Percentiles rank a stretch among this genome's conserved stretches.
Conservation (phyloP, 2,113 vertebrate species). For the Hemicordylus capensis region DNA sequence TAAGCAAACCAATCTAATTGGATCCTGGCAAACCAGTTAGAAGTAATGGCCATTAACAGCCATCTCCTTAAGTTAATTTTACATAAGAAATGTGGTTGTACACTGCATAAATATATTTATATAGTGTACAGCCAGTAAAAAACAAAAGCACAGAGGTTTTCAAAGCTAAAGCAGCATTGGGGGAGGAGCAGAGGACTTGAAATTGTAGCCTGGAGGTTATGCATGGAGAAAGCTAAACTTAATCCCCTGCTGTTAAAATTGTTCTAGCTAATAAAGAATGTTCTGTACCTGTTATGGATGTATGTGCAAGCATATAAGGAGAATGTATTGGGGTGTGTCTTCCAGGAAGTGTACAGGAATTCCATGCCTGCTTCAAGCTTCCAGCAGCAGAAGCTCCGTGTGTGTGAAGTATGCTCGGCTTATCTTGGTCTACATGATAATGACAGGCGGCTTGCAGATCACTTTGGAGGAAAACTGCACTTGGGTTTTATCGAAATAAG, state of each 20-base stretch:
- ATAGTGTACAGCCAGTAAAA: background rate
- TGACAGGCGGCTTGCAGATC: constrained; percentile 94
- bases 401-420: constrained; percentile 97
- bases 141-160: background rate
- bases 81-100: background rate
- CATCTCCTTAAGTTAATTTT: background rate
- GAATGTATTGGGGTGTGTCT: constrained; percentile 1
- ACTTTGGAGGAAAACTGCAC: constrained; percentile 98
- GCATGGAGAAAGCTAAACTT: background rate
- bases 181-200: background rate
- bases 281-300: background rate
- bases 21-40: background rate
- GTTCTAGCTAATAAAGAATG: background rate
- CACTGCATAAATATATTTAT: no score
- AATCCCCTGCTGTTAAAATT: background rate
- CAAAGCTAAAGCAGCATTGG: background rate
- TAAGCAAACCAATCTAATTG: no score
- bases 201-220: background rate
- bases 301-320: background rate
- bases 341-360: constrained; percentile 96
- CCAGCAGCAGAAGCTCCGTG: constrained; percentile 96
- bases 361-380: constrained; percentile 99
- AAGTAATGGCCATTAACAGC: background rate
- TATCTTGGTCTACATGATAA: constrained; percentile 98
- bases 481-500: constrained; percentile 98